Conservation (phyloP, 92 coral and sea anemone species). For the Heliopora coerulea region DNA sequence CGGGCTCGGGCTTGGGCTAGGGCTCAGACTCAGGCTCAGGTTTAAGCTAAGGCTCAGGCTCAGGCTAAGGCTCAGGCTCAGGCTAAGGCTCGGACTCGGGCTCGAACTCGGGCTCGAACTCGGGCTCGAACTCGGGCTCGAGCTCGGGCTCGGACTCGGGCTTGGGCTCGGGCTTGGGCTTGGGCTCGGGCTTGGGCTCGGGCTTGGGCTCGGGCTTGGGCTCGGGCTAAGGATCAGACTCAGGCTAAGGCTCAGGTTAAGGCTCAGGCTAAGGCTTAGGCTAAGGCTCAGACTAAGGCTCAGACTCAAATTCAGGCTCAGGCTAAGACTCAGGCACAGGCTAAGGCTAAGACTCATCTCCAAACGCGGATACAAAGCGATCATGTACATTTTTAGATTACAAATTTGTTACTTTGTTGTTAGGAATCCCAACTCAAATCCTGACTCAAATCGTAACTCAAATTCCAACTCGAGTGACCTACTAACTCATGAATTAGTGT, state of each 20-base stretch:
- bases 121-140: constrained; percentile 9
- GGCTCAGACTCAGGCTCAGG: constrained; percentile 17
- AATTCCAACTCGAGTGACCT: background rate
- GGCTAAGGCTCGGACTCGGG: constrained; percentile 17
- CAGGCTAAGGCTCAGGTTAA: constrained; percentile 27
- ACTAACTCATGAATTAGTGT: no score
- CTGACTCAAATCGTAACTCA: background rate
- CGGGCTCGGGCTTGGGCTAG: constrained; percentile 13
- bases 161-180: constrained; percentile 24
- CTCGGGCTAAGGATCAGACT: constrained; percentile 20
- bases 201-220: constrained; percentile 18
- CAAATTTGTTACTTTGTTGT: no score
- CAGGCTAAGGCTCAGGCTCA: constrained; percentile 27
- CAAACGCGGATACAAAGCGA: background rate
- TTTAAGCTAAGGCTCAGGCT: constrained; percentile 1
- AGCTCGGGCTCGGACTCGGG: constrained; percentile 21
- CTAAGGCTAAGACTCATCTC: constrained; percentile 10
- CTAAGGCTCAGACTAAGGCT: constrained; percentile 22
- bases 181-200: constrained; percentile 17
- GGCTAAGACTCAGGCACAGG: constrained; percentile 29
- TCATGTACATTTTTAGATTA: background rate
- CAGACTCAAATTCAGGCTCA: constrained; percentile 18
- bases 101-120: constrained; percentile 13
- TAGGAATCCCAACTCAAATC: background rate
- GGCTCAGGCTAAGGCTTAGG: constrained; percentile 34